These are phyloP conservation scores for Sitta carolinensis DNA, from an alignment of 2,797 vertebrate species.

Conservation along the genomic window DNA sequence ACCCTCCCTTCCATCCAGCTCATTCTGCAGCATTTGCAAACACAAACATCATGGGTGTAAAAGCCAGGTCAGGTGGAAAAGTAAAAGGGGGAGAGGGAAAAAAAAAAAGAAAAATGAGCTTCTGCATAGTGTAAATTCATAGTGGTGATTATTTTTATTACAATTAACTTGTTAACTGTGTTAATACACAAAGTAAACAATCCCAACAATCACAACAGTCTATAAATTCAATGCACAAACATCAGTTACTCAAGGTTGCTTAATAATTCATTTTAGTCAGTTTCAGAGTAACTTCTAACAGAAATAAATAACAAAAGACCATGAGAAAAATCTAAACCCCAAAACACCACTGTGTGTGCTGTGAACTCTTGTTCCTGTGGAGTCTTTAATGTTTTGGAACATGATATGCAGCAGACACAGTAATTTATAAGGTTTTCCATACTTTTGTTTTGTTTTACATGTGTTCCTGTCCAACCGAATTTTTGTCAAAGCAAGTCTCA, in stretches of 20 bases:
- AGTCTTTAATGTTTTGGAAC: constrained; percentile 53
- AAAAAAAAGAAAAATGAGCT: neutral
- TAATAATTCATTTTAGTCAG: constrained; percentile 58
- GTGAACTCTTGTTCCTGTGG: constrained; percentile 3
- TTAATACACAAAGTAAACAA: neutral
- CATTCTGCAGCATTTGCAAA: neutral
- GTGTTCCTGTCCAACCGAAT: neutral
- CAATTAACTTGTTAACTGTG: neutral
- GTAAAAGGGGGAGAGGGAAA: neutral
- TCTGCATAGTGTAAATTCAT: neutral
- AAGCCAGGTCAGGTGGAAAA: neutral
- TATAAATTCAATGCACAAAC: neutral
- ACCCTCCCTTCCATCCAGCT: neutral
- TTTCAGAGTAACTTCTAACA: constrained; percentile 22
- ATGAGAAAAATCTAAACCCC: neutral
- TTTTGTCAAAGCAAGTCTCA: neutral
- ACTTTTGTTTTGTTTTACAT: constrained; percentile 38
- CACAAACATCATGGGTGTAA: neutral
- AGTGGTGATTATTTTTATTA: neutral
- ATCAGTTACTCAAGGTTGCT: neutral
- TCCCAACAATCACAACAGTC: neutral
- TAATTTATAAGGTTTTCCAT: constrained; percentile 4
- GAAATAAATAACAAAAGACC: constrained; percentile 2
- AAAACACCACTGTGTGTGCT: neutral
- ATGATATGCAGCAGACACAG: neutral